phyloP scores from a whole-genome alignment of 2,113 vertebrate genomes.

The Cinclus cinclus region DNA sequence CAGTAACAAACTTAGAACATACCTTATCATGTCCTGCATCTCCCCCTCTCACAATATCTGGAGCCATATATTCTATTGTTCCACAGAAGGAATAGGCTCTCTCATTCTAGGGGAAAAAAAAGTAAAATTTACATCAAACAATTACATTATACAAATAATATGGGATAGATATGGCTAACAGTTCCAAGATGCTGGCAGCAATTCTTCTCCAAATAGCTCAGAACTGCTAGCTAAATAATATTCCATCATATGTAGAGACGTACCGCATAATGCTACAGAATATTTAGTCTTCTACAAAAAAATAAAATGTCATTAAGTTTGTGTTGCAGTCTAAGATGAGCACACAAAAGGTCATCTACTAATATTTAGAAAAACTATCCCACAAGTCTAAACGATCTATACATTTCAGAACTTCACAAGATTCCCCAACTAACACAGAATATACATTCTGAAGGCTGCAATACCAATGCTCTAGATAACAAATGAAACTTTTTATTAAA shows the following conservation, averaged over 20 bases:
- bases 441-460: constrained; percentile 7
- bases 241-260: background rate
- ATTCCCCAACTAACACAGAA: background rate
- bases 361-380: background rate
- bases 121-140: background rate
- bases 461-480: constrained; percentile 3
- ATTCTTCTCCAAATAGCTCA: constrained; percentile 59
- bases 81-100: constrained; percentile 96
- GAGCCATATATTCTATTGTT: constrained; percentile 98
- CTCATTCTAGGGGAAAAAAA: constrained; percentile 77
- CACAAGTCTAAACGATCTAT: background rate
- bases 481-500: constrained; percentile 13
- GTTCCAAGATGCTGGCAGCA: constrained; percentile 24
- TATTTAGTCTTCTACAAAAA: constrained; percentile 1
- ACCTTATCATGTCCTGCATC: constrained; percentile 96
- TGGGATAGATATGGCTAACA: constrained; percentile 29
- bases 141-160: background rate
- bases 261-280: background rate
- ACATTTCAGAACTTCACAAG: background rate
- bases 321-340: constrained; percentile 4
- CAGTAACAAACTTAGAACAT: background rate
- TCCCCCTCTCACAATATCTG: constrained; percentile 95
- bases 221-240: constrained; percentile 46
- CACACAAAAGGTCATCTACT: background rate
- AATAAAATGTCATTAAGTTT: background rate